These are phyloP conservation scores for Ptilodon capucinus DNA, from an alignment of 2,888 invertebrate species.

Conservation along the genomic window DNA sequence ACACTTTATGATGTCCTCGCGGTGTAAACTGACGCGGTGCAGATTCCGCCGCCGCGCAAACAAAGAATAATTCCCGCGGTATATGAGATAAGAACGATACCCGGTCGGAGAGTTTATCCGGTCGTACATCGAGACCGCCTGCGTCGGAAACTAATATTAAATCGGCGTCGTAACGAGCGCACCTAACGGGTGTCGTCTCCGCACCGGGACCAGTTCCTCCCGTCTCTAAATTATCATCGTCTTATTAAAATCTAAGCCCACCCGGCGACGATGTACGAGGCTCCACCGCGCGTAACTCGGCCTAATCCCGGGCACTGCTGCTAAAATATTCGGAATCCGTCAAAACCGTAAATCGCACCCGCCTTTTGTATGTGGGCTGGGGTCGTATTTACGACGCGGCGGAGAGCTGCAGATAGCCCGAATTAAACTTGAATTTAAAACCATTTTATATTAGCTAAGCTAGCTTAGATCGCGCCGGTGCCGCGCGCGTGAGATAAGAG, in stretches of 20 bases:
- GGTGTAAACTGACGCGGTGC: conserved; percentile 71
- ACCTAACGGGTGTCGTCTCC: conserved; percentile 36
- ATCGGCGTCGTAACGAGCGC: conserved; percentile 19
- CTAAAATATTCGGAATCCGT: conserved; percentile 77
- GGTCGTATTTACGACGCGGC: conserved; percentile 67
- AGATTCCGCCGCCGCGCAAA: conserved; percentile 46
- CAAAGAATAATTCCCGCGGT: conserved; percentile 42
- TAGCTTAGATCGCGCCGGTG: conserved; percentile 81
- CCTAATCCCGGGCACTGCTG: conserved; percentile 54
- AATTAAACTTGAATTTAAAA: conserved; percentile 83
- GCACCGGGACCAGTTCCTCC: conserved; percentile 34
- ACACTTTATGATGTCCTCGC: conserved; percentile 79
- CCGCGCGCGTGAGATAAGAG: conserved; percentile 89
- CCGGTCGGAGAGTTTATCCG: conserved; percentile 26
- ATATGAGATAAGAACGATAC: conserved; percentile 24
- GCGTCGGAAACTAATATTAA: conserved; percentile 31
- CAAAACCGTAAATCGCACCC: conserved; percentile 77
- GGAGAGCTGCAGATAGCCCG: conserved; percentile 76
- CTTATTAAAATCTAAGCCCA: conserved; percentile 55
- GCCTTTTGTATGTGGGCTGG: conserved; percentile 70
- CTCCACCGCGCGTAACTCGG: conserved; percentile 53
- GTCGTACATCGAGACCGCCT: conserved; percentile 22
- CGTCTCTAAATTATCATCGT: conserved; percentile 52
- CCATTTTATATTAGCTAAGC: conserved; percentile 83
- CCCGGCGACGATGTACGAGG: conserved; percentile 37